phyloP scores from a whole-genome alignment of 1,140 invertebrate species.

The Aphidius ervi region DNA sequence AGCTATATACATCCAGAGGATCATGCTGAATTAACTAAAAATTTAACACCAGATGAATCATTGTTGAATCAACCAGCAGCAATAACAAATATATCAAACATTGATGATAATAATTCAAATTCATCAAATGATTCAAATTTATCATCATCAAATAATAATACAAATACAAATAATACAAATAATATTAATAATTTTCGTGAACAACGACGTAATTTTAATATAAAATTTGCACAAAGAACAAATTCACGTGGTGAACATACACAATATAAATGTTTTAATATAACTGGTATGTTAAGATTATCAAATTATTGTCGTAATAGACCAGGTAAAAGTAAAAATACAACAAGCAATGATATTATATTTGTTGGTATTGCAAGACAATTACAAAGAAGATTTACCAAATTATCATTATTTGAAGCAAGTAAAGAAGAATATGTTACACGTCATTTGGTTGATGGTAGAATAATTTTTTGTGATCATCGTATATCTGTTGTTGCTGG shows the following conservation, averaged over 20 bases:
- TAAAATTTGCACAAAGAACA: constrained; percentile 55
- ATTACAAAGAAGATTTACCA: constrained; percentile 62
- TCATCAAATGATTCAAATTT: constrained; percentile 44
- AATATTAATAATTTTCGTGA: constrained; percentile 39
- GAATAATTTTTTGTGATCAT: constrained; percentile 81
- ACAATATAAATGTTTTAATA: constrained; percentile 57
- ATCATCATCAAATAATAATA: constrained; percentile 22
- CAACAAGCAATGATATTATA: constrained; percentile 55
- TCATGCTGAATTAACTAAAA: constrained; percentile 64
- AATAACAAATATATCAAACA: constrained; percentile 38
- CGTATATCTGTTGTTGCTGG: constrained; percentile 80
- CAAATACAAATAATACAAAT: constrained; percentile 16
- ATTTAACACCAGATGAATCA: constrained; percentile 59
- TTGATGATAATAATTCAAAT: constrained; percentile 49
- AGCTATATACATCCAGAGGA: constrained; percentile 76
- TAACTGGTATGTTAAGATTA: constrained; percentile 53
- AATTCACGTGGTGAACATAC: constrained; percentile 53
- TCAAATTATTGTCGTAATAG: constrained; percentile 25
- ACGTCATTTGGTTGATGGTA: constrained; percentile 75
- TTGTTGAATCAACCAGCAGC: constrained; percentile 15
- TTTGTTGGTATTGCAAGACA: constrained; percentile 66
- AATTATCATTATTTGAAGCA: constrained; percentile 67
- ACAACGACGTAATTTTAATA: constrained; percentile 56
- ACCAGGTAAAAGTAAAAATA: constrained; percentile 3
- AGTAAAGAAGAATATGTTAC: constrained; percentile 81